Evolutionary conservation across 2,797 vertebrate genomes (phyloP), one percentile per base, ranked within the genome.

Genomic region (Myotis daubentonii): DNA sequence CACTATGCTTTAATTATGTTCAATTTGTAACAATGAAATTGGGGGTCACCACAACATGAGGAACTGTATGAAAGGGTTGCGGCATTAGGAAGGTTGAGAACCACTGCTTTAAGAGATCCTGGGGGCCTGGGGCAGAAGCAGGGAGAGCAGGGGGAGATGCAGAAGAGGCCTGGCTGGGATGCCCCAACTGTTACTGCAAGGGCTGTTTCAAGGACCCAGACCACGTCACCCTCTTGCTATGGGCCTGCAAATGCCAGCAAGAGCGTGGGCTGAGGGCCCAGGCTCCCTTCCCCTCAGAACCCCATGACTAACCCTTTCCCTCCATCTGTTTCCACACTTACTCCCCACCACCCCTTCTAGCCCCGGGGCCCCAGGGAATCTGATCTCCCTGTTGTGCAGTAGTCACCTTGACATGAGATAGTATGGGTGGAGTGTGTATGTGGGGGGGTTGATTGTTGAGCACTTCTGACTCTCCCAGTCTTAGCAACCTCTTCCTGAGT

Each of bases 231-330:
- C 89, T 23, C 82, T 95, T 90, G 92, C 93, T 86, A 62, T 55
- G 87, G 72, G 94, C 94, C 84, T 83, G 19, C 81, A 88, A 85
- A 95, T 95, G 93, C 96, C 96, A 96, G 72, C 8, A 0, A 87
- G 87, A 81, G 89, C 0, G 88, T 97, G 90, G 95, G 97, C 86
- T 80, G 70, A 74, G 51, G 93, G 84, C 93, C 91, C 70, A 47
- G 74, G 84, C 81, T 94, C 91, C 91, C 86, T 84, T 33, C 84
- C 44, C 75, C 65, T n/a, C 20, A 66, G 38, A 81, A 33, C 13
- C 62, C 94, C 72, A 83, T 96, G 96, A 97, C 94, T 93, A 93
- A 96, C 75, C 49, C 66, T 91, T 74, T 66, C 84, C 93, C 74
- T 89, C 70, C 53, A 12, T 86, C 87, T 85, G 47, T 81, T 91